Base-by-base conservation (phyloP, 2,888 invertebrate species). In the Chrysina gloriosa region DNA sequence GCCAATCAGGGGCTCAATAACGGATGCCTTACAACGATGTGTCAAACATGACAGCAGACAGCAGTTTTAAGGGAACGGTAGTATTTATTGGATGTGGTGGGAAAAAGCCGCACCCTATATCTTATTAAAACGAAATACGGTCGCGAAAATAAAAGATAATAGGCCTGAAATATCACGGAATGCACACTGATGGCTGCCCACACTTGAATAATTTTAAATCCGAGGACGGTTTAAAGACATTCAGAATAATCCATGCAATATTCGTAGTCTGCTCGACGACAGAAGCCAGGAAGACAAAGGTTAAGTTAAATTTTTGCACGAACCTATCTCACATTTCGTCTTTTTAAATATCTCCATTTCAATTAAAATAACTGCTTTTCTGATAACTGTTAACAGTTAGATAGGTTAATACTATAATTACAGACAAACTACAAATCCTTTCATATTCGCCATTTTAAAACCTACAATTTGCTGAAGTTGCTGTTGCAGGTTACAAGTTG, bases 231-330 rank as follows among this genome's bases (percentile, higher is more conserved):
- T 77, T 85, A 71, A 84, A 85, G 73, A 83, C 85, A 11, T 85
- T 84, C 75, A 83, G 83, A 70, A 81, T 95, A 77, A 91, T 96
- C 77, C 93, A 95, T 85, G 90, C 92, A 72, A 93, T 92, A 84
- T 95, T 96, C 84, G 92, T 94, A 67, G 89, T 94, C 72, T 92
- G 93, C 82, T 90, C 93, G 65, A 90, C 93, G 71, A 87, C 87
- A 75, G 93, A 93, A 84, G 92, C 93, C 73, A 89, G 94, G 77
- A 89, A 90, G 83, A 90, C 92, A 78, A 96, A 95, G 92, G 95
- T 58, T 58, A 58, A 39, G 39, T 58, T 27, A 56, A 21, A 14
- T 39, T 39, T 58, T 58, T 56, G 21, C 34, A n/a, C 36, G 14
- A 1, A n/a, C n/a, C n/a, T n/a, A n/a, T n/a, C n/a, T n/a, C n/a